Conservation (phyloP, 2,113 vertebrate species). For the Esox niger region DNA sequence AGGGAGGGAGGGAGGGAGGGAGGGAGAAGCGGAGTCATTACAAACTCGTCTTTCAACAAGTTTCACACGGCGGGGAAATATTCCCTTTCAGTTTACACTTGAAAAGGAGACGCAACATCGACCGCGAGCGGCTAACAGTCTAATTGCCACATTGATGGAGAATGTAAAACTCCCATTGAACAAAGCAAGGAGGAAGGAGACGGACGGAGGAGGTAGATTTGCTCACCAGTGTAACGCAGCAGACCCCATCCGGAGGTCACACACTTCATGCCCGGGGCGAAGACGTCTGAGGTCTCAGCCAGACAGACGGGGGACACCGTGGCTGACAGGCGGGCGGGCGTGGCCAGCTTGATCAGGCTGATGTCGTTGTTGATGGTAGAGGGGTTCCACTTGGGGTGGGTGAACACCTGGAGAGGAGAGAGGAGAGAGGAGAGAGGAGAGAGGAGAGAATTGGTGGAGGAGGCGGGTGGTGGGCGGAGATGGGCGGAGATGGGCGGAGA, state of each 20-base stretch:
- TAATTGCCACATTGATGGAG: too few species aligned
- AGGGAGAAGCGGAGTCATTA: too few species aligned
- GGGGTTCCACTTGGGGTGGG: slow-evolving; percentile 65
- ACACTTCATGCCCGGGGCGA: slow-evolving; percentile 57
- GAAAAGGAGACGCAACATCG: too few species aligned
- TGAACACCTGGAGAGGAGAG: slow-evolving; percentile 62
- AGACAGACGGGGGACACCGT: slow-evolving; percentile 54
- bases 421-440: neutral
- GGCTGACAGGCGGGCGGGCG: slow-evolving; percentile 46
- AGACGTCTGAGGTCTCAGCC: slow-evolving; percentile 40
- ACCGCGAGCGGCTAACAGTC: too few species aligned
- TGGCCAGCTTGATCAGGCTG: slow-evolving; percentile 64
- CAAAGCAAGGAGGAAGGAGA: too few species aligned
- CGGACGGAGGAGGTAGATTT: too few species aligned
- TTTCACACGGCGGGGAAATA: too few species aligned
- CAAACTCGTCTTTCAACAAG: too few species aligned
- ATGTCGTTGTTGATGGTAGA: slow-evolving; percentile 73
- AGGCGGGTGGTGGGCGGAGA: neutral
- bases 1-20: too few species aligned
- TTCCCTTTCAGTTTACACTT: too few species aligned
- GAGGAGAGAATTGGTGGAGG: too few species aligned
- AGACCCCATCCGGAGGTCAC: slow-evolving; percentile 71
- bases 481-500: neutral
- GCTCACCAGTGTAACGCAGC: slow-evolving; percentile 62
- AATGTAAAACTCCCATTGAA: too few species aligned